Base-by-base conservation (phyloP, 2,888 invertebrate genomes). In the Antheraea yamamai region DNA sequence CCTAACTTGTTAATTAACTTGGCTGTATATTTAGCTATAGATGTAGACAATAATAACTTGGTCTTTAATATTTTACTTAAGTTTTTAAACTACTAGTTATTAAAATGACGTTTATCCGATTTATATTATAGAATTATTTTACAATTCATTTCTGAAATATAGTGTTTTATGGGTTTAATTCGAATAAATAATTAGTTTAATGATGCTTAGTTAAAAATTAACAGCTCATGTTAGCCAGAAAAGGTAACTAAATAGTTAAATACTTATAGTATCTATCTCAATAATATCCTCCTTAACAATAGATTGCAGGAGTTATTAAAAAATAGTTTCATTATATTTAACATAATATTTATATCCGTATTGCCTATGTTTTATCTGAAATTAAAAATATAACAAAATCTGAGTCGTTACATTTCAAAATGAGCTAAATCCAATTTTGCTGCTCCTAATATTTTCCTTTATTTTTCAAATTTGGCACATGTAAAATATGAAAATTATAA, bases 11-110 rank as follows among this genome's bases (percentile, higher is more conserved):
- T 78, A 80, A 81, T 82, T 52, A 77, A 79, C 72, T 77, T 77
- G 75, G 73, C 73, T 75, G 83, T 83, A 81, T 80, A 77, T 79
- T 82, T 66, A 82, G 78, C 78, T 79, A 78, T 85, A 84, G 81
- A 78, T 66, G 68, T 73, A 72, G 61, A 72, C 61, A 75, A 71
- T 61, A 71, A 61, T 39, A 39, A 30, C 30, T 52, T 26, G 55
- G 71, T 23, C 8, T 7, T 47, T 58, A 26, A 16, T 26, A 64
- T 64, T 14, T 12, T 26, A 64, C 3, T 16, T 26, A 26, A 14
- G 64, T 66, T 66, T 61, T 23, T 8, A 61, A 61, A 61, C 23
- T 61, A 61, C 64, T 66, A 66, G 30, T 30, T 66, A 30, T 66
- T 26, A 66, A 30, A 16, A 66, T 66, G 4, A 14, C 2, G 30